Base-by-base conservation (phyloP, 92 coral and sea anemone genomes). In the Palythoa heliodiscus region DNA sequence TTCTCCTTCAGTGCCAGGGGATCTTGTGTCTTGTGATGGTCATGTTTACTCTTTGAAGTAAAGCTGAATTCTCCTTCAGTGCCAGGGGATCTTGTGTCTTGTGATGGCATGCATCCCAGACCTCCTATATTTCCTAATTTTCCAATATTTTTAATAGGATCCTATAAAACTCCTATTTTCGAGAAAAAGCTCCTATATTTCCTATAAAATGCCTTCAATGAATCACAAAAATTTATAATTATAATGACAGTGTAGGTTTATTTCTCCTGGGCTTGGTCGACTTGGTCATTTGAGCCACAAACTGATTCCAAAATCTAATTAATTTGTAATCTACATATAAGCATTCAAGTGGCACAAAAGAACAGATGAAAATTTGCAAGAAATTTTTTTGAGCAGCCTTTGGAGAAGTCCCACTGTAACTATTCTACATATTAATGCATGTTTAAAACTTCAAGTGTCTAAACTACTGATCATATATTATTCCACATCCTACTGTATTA, bases 121-220 rank as follows among this genome's bases (percentile, higher is more conserved):
- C 77, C 77, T 73, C 77, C 77, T 73, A 73, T 73, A 73, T 69
- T 69, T 69, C 73, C 73, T 69, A 69, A 14, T 22, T 69, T 69
- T 69, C 73, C 73, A 29, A 23, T 69, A 69, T 69, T 69, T 11
- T 69, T 69, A 69, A 22, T 22, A 35, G 47, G 37, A 22, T 69
- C 48, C 77, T 73, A 43, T 73, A 47, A 73, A 73, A 73, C 77
- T 73, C 77, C 77, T 73, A 43, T 43, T 40, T 73, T 48, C 16
- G 55, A 73, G 77, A 48, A 73, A 73, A 73, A 47, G 55, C 37
- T 73, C 57, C 77, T 73, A 47, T 73, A 73, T 73, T 73, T 73
- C 77, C 77, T 17, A 73, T 47, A 71, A 64, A 64, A 64, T 64
- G 70, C 70, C 70, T 64, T 64, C 70, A 64, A 19, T 64, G 25